Conservation (phyloP, 1,140 invertebrate genomes). For the Vanessa atalanta region DNA sequence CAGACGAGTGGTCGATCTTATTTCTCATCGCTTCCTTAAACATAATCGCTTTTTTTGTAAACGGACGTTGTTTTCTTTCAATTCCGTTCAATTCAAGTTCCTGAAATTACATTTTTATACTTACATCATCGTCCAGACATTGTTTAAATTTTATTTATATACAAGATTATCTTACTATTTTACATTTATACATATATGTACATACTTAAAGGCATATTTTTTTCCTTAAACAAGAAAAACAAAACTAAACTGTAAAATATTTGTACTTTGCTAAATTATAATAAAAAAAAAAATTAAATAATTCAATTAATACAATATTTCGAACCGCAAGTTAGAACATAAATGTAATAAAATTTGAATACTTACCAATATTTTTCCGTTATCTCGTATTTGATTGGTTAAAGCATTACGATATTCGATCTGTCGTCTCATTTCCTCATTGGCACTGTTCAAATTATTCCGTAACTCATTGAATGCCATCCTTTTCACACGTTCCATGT, state of each 20-base stretch:
- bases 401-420: conserved; percentile 58
- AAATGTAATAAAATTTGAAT: neutral
- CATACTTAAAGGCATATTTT: too few species aligned
- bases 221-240: too few species aligned
- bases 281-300: too few species aligned
- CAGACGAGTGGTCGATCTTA: conserved; percentile 41
- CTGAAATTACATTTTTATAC: conserved; percentile 43
- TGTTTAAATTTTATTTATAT: too few species aligned
- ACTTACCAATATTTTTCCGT: conserved; percentile 58
- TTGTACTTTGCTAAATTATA: too few species aligned
- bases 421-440: conserved; percentile 58
- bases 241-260: too few species aligned
- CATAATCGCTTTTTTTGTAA: conserved; percentile 55
- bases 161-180: too few species aligned
- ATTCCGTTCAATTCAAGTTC: conserved; percentile 52
- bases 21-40: conserved; percentile 61
- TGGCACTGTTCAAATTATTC: conserved; percentile 54
- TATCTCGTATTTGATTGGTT: conserved; percentile 55
- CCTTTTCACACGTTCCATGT: conserved; percentile 56
- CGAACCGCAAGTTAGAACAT: neutral
- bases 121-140: too few species aligned
- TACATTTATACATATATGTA: too few species aligned
- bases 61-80: conserved; percentile 54
- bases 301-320: too few species aligned
- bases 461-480: conserved; percentile 55